Percentiles rank a stretch among this genome's conserved stretches.
These are phyloP conservation scores for Collichthys lucidus DNA, from an alignment of 2,113 vertebrate genomes.

Conservation along the genomic window DNA sequence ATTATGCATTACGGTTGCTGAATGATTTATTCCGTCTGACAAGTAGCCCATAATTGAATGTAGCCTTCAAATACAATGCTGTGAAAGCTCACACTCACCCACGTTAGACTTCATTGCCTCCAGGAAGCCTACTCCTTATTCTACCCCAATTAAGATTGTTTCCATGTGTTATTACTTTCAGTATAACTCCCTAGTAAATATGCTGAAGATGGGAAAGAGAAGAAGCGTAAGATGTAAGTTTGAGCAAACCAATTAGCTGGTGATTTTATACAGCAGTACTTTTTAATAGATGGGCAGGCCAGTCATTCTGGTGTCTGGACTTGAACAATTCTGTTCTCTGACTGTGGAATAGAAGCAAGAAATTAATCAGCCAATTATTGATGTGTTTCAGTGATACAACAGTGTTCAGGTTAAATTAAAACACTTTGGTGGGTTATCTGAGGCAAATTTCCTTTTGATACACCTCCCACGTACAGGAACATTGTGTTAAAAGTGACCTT, in stretches of 20 bases:
- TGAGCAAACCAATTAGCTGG: conserved; percentile 56
- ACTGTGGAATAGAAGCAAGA: neutral
- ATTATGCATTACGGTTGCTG: conserved; percentile 64
- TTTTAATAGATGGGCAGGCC: conserved; percentile 30
- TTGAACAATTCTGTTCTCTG: conserved; percentile 4
- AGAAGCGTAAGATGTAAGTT: conserved; percentile 54
- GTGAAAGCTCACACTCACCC: conserved; percentile 68
- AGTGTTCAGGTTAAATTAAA: conserved; percentile 34
- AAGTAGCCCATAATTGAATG: conserved; percentile 74
- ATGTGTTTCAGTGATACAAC: conserved; percentile 23
- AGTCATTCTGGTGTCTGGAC: conserved; percentile 37
- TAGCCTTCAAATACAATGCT: conserved; percentile 58
- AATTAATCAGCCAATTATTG: conserved; percentile 10
- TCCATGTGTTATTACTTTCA: conserved; percentile 51
- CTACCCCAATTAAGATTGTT: conserved; percentile 70
- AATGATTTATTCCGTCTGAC: conserved; percentile 75
- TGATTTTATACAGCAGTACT: conserved; percentile 28
- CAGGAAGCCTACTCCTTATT: conserved; percentile 55
- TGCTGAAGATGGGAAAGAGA: neutral
- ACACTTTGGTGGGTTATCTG: conserved; percentile 8
- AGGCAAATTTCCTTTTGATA: conserved; percentile 26
- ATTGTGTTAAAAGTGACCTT: conserved; percentile 37
- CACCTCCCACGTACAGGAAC: neutral
- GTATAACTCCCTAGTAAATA: conserved; percentile 53
- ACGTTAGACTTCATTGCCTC: conserved; percentile 57